These are phyloP conservation scores for Pachycephus smyrnensis DNA, from an alignment of 2,888 invertebrate species.

Conservation along the genomic window DNA sequence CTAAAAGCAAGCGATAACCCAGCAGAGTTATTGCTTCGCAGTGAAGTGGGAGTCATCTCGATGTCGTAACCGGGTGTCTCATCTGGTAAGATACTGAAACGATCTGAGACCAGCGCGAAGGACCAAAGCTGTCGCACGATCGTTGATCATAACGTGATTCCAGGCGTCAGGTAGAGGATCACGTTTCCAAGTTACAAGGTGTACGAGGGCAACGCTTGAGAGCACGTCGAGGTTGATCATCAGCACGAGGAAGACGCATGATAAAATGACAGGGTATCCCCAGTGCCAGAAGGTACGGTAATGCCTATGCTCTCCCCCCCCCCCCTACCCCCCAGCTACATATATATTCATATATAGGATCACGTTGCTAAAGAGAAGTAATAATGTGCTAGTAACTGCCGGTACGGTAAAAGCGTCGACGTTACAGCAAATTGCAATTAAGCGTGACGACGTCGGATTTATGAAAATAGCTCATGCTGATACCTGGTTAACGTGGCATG, in stretches of 20 bases:
- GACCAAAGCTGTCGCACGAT: slow-evolving; percentile 11
- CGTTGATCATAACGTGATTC: slow-evolving; percentile 4
- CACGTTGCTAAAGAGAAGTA: slow-evolving; percentile 23
- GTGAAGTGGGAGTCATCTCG: slow-evolving; percentile 4
- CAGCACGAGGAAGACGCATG: neutral
- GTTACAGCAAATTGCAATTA: slow-evolving; percentile 53
- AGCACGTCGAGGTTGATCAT: neutral
- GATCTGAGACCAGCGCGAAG: neutral
- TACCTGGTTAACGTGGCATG: neutral
- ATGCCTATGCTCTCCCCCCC: neutral
- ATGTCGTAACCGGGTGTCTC: neutral
- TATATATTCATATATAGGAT: neutral
- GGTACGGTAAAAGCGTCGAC: slow-evolving; percentile 34
- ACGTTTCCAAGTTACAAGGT: slow-evolving; percentile 9
- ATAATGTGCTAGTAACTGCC: slow-evolving; percentile 40
- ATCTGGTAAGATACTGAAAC: neutral
- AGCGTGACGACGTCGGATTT: slow-evolving; percentile 49
- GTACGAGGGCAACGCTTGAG: slow-evolving; percentile 15
- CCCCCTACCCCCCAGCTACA: neutral
- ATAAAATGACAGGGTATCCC: neutral
- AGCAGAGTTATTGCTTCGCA: slow-evolving; percentile 28
- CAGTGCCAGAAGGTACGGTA: neutral
- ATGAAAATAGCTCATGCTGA: slow-evolving; percentile 39
- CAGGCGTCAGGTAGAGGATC: slow-evolving; percentile 13
- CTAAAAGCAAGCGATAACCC: slow-evolving; percentile 35